Base-by-base conservation (phyloP, 2,888 invertebrate species). In the Acheta domesticus region DNA sequence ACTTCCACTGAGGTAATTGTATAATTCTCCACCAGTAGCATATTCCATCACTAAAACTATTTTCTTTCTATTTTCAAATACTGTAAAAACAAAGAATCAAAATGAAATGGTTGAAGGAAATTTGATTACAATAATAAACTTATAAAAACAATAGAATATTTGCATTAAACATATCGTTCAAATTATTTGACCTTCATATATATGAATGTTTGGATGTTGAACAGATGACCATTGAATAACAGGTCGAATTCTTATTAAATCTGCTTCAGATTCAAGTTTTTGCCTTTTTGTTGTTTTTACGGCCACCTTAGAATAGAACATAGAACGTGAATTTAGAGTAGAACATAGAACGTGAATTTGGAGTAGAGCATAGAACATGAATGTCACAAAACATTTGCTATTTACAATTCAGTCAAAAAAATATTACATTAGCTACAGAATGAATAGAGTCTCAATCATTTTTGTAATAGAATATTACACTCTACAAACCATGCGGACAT, bases 41-140 rank as follows among this genome's bases (percentile, higher is more conserved):
- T 98, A 99, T 89, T 99, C 99, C 98, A 99, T 98, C 62, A 99
- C 98, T 83, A 99, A 91, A 84, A 99, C 98, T 93, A 99, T 99
- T 89, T 98, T 98, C 88, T 99, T 99, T 85, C 96, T 93, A 89
- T 99, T 99, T 90, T 99, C 99, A 89, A 99, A 99, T 84, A 99
- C 99, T 97, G 89, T 83, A 75, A 75, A 14, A n/a, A 19, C 12
- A 12, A 75, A 20, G 12, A 20, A 21, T 20, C 14, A 20, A 19
- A 14, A 2, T 75, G 20, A n/a, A n/a, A n/a, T n/a, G n/a, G n/a
- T 14, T 75, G 19, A 21, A 19, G n/a, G 2, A 19, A 14, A 75
- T 75, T 50, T 14, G 48, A 79, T 19, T 50, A 75, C 62, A 73
- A 73, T n/a, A 75, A 49, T 16, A n/a, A 36, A 78, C n/a, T n/a